These are phyloP conservation scores for Cyrtodaria siliqua DNA, from an alignment of 2,888 invertebrate genomes.

Conservation along the genomic window DNA sequence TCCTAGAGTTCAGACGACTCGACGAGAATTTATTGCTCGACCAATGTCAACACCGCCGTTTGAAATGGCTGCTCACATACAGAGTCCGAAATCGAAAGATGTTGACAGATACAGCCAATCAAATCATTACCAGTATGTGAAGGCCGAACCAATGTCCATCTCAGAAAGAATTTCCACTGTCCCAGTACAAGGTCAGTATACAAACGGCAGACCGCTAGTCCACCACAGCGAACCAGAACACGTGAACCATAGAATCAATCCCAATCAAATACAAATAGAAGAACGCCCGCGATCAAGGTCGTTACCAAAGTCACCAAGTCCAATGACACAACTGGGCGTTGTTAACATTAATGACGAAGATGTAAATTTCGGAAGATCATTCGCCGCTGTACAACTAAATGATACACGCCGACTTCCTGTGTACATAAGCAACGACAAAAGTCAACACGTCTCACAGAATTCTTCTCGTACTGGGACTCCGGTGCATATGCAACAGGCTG, in stretches of 20 bases:
- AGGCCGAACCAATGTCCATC: slow-evolving; percentile 22
- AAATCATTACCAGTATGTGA: slow-evolving; percentile 13
- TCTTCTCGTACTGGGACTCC: neutral
- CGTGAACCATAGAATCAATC: slow-evolving; percentile 1
- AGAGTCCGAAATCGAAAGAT: slow-evolving; percentile 37
- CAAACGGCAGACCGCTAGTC: slow-evolving; percentile 4
- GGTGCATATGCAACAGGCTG: neutral
- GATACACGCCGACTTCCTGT: neutral
- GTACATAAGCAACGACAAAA: neutral
- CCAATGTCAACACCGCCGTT: slow-evolving; percentile 55
- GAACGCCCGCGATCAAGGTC: slow-evolving; percentile 19
- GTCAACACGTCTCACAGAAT: neutral
- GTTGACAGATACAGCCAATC: slow-evolving; percentile 25
- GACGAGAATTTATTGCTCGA: slow-evolving; percentile 42
- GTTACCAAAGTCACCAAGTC: slow-evolving; percentile 1
- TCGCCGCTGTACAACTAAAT: slow-evolving; percentile 59
- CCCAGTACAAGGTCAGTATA: neutral
- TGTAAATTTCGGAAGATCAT: slow-evolving; percentile 50
- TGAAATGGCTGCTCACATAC: slow-evolving; percentile 2
- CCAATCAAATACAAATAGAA: slow-evolving; percentile 1
- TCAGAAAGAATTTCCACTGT: slow-evolving; percentile 17
- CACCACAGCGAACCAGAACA: slow-evolving; percentile 24
- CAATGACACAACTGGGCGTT: neutral
- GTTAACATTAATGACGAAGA: slow-evolving; percentile 48
- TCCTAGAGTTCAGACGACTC: neutral